Base-by-base conservation (phyloP, 2,888 invertebrate genomes). In the Uloborus plumipes region DNA sequence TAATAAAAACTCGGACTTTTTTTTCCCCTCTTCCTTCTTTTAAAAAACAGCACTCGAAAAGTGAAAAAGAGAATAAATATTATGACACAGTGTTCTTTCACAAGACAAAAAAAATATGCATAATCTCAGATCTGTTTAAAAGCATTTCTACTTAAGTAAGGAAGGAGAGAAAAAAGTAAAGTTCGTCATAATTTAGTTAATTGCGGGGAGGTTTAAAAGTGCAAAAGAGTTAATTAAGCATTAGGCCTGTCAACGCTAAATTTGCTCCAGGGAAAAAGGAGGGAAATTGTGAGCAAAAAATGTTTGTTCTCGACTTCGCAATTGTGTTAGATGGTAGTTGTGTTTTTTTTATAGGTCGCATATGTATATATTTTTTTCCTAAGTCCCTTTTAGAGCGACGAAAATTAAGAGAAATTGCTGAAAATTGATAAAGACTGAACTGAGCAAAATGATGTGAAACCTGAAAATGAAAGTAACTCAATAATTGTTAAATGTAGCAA, bases 221-320 rank as follows among this genome's bases (percentile, higher is more conserved):
- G 70, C 26, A 65, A 81, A 58, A 55, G 58, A 69, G 64, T 75
- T 81, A 81, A 81, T 81, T 81, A 81, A 81, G 80, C 64, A 49
- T 58, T 65, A 64, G 47, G 39, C 53, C 69, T 81, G 74, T 81
- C 80, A 81, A 59, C 74, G 50, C 51, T 74, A 64, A 70, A 81
- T 64, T 74, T 50, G 70, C 70, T 74, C 80, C 16, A 50, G 64
- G 61, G 70, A 49, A 50, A 77, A 70, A 18, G 47, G 31, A 59
- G 61, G 20, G 20, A 16, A 26, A 77, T n/a, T 51, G n/a, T 16
- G 13, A 26, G 59, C 26, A 55, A 55, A 73, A 69, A 53, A 15
- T 55, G 55, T 70, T 70, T 39, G 16, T 39, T 39, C 39, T 39
- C 39, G 26, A 11, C 47, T n/a, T 7, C 64, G 22, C 55, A 71